Conservation (phyloP, 23 tunicate genomes). For the Pegea sp. region DNA sequence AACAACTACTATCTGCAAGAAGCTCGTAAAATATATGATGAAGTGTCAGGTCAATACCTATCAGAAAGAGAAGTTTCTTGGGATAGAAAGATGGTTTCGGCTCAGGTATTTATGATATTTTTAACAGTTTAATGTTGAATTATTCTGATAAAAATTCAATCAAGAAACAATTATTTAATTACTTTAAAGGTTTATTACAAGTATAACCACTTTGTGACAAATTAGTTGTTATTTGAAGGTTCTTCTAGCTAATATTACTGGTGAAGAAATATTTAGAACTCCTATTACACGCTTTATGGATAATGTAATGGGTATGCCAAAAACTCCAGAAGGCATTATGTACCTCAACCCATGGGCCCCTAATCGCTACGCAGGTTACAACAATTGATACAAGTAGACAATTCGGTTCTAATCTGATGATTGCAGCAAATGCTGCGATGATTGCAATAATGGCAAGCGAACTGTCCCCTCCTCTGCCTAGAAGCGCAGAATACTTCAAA, state of each 20-base stretch:
- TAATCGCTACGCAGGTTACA: conserved; percentile 88
- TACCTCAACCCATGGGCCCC: conserved; percentile 61
- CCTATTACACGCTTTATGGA: conserved; percentile 40
- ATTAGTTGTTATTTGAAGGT: conserved; percentile 18
- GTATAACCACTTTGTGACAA: background rate
- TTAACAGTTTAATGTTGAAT: background rate
- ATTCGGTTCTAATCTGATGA: too few relatives aligned
- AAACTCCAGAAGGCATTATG: conserved; percentile 80
- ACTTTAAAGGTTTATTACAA: background rate
- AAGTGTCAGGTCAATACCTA: conserved; percentile 14
- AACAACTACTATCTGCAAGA: conserved; percentile 30
- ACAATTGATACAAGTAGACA: too few relatives aligned
- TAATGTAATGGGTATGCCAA: conserved; percentile 8
- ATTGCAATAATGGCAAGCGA: conserved; percentile 34
- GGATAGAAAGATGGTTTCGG: conserved; percentile 75
- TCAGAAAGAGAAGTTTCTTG: conserved; percentile 49
- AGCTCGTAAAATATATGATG: conserved; percentile 15
- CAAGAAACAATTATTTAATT: background rate
- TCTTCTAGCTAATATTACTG: conserved; percentile 72
- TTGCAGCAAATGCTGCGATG: conserved; percentile 75
- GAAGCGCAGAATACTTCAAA: conserved; percentile 8
- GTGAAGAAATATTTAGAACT: conserved; percentile 33
- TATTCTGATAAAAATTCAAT: background rate
- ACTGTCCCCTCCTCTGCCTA: conserved; percentile 46
- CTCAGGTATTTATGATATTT: conserved; percentile 30